Percentiles rank a stretch among this genome's conserved stretches.
phyloP scores from a whole-genome alignment of 1,140 invertebrate species.

The Tetragnatha versicolor region DNA sequence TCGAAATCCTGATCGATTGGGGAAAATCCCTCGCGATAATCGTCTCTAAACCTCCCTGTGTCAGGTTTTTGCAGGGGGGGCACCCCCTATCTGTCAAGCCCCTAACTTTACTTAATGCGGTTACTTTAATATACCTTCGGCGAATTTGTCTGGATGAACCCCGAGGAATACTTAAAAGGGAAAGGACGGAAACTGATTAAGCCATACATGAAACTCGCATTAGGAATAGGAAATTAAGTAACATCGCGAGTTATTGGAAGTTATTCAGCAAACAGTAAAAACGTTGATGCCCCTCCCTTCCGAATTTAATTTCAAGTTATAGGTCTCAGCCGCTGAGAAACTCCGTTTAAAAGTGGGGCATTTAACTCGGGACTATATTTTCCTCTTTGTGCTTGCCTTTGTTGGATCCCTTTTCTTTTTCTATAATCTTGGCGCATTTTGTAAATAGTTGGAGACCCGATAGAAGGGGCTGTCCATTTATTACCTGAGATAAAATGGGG shows the following conservation, averaged over 20 bases:
- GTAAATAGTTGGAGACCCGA: no score
- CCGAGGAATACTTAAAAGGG: conserved; percentile 43
- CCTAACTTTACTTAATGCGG: conserved; percentile 38
- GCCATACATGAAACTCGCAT: conserved; percentile 52
- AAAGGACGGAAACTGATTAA: conserved; percentile 46
- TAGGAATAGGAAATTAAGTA: conserved; percentile 53
- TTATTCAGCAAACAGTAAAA: conserved; percentile 53
- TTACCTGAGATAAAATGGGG: no score
- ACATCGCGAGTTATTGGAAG: conserved; percentile 51
- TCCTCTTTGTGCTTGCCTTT: no score
- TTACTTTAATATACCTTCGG: conserved; percentile 40
- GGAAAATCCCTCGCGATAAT: conserved; percentile 14
- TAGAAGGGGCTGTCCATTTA: no score
- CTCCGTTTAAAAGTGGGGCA: no score
- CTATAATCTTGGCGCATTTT: no score
- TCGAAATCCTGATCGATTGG: conserved; percentile 10
- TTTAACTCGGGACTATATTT: no score
- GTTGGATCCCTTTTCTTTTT: no score
- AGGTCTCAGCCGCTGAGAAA: conserved; percentile 29
- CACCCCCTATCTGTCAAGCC: conserved; percentile 40
- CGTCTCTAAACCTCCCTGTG: not conserved
- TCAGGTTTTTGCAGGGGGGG: conserved; percentile 29
- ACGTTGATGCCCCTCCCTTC: conserved; percentile 38
- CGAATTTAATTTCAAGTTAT: conserved; percentile 52
- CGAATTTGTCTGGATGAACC: conserved; percentile 34